These are phyloP conservation scores for Picathartes gymnocephalus DNA, from an alignment of 2,113 vertebrate genomes.

Conservation along the genomic window DNA sequence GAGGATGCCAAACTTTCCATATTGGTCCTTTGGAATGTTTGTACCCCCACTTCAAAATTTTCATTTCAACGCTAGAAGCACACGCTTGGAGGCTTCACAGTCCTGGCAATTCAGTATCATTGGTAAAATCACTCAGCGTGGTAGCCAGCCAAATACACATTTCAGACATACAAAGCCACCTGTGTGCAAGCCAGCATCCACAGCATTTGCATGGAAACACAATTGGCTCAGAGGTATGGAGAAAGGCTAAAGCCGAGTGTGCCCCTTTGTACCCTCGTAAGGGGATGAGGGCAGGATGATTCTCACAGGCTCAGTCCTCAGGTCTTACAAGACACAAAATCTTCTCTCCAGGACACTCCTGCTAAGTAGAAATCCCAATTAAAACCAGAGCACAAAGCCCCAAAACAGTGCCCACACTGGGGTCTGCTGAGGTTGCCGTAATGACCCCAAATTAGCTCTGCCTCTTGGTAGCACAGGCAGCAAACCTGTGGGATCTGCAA, in stretches of 20 bases:
- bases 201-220: neutral
- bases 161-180: neutral
- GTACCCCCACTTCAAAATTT: neutral
- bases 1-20: neutral
- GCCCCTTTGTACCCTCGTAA: neutral
- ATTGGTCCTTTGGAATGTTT: neutral
- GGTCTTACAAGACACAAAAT: neutral
- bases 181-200: neutral
- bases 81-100: accelerated
- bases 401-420: neutral
- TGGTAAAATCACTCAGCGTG: neutral
- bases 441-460: neutral
- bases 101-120: neutral
- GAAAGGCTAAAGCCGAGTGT: neutral
- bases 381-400: neutral
- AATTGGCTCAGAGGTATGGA: neutral
- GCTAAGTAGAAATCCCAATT: neutral
- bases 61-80: neutral
- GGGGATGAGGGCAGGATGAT: neutral
- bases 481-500: neutral
- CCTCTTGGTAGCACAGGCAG: neutral
- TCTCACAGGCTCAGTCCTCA: neutral
- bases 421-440: neutral
- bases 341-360: neutral
- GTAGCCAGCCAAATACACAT: neutral